These are phyloP conservation scores for Epinephelus fuscoguttatus DNA, from an alignment of 2,113 vertebrate genomes.

Conservation along the genomic window DNA sequence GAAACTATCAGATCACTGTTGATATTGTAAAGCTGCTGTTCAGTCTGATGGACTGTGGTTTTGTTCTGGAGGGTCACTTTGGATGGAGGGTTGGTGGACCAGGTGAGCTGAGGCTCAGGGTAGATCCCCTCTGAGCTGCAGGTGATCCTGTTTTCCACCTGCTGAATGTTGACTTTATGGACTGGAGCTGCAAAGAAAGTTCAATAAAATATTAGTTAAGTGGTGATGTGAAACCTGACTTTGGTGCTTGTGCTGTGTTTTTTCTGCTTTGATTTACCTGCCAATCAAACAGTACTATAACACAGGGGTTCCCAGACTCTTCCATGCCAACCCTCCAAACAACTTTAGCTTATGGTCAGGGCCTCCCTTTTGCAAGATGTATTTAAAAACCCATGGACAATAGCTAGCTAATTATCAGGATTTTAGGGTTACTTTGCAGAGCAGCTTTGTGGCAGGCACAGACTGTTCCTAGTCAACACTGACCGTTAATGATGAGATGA, in stretches of 20 bases:
- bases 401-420: too few relatives aligned
- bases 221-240: not conserved
- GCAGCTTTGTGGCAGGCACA: too few relatives aligned
- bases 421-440: too few relatives aligned
- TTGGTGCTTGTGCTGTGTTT: not conserved
- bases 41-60: not conserved
- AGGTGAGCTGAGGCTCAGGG: slow-evolving; percentile 69
- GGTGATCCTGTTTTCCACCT: slow-evolving; percentile 43
- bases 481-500: too few relatives aligned
- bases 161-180: slow-evolving; percentile 42
- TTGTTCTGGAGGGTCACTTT: not conserved
- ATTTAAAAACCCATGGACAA: too few relatives aligned
- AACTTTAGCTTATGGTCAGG: too few relatives aligned
- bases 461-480: too few relatives aligned
- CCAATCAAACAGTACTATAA: not conserved
- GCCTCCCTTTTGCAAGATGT: too few relatives aligned
- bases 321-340: too few relatives aligned
- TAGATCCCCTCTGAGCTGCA: slow-evolving; percentile 73
- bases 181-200: slow-evolving; percentile 63
- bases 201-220: not conserved
- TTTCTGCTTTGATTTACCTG: not conserved
- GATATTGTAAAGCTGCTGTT: slow-evolving; percentile 59
- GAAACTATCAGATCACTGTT: slow-evolving; percentile 19
- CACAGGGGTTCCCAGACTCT: too few relatives aligned
- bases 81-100: not conserved